These are phyloP conservation scores for Spinus olivaceus DNA, from an alignment of 2,797 vertebrate genomes.

Conservation along the genomic window DNA sequence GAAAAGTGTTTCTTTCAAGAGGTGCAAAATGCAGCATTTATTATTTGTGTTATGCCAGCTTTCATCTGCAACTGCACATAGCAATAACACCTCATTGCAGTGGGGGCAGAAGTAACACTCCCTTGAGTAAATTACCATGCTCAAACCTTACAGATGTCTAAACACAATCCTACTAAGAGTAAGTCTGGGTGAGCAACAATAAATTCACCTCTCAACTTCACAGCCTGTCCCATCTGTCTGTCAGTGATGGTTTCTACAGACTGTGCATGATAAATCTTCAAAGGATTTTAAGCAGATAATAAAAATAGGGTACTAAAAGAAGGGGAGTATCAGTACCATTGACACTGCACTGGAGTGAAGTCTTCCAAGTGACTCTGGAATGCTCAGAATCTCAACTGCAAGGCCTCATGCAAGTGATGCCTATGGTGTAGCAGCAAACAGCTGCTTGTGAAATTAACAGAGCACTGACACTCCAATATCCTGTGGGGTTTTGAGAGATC, in stretches of 20 bases:
- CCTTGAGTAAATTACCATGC: neutral
- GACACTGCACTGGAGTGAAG: neutral
- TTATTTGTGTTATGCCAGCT: neutral
- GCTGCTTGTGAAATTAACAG: neutral
- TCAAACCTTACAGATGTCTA: neutral
- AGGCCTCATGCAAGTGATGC: neutral
- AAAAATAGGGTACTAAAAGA: neutral
- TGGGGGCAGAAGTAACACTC: neutral
- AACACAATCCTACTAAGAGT: neutral
- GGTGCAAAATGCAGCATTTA: neutral
- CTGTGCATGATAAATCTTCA: neutral
- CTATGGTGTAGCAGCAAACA: neutral
- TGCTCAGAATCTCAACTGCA: neutral
- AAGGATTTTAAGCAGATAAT: neutral
- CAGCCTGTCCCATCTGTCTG: neutral
- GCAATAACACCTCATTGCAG: neutral
- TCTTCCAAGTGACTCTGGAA: neutral
- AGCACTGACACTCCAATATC: neutral
- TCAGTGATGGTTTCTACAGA: neutral
- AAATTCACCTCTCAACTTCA: neutral
- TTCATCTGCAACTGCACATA: neutral
- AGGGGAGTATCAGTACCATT: rapidly evolving
- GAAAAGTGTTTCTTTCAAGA: slow-evolving; percentile 1
- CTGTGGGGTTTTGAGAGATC: neutral
- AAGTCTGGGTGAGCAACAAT: neutral